Percentiles rank a stretch among this genome's conserved stretches.
phyloP scores from a whole-genome alignment of 2,113 vertebrate species.

The Hemiscyllium ocellatum region DNA sequence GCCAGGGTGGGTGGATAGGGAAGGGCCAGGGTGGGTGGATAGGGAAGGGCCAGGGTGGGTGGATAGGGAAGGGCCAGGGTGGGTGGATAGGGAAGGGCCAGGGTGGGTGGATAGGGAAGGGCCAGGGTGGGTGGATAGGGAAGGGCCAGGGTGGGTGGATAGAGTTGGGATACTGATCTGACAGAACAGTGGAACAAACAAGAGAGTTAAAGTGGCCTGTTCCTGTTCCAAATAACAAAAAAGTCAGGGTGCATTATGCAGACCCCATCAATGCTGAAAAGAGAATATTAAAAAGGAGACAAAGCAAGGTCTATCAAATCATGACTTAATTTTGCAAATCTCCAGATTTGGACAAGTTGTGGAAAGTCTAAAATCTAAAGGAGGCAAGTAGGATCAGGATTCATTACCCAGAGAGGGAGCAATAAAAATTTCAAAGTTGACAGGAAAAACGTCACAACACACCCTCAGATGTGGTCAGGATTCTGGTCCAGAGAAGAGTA shows the following conservation, averaged over 20 bases:
- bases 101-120: background rate
- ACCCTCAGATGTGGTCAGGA: background rate
- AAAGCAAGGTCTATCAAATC: background rate
- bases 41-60: background rate
- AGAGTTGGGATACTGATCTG: background rate
- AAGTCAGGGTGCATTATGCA: background rate
- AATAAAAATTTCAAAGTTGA: background rate
- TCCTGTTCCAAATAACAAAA: background rate
- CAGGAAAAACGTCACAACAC: background rate
- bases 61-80: background rate
- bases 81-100: background rate
- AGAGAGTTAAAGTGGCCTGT: background rate
- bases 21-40: background rate
- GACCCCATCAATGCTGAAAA: background rate
- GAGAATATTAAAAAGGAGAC: no score
- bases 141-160: background rate
- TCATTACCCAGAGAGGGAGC: background rate
- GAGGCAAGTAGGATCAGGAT: background rate
- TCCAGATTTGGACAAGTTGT: background rate
- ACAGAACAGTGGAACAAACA: background rate
- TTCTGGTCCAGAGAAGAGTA: background rate
- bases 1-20: no score
- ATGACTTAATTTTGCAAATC: background rate
- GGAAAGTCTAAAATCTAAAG: background rate
- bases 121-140: no score